Evolutionary conservation across 2,888 invertebrate genomes (phyloP).

Genomic region (Hirtodrosophila duncani): DNA sequence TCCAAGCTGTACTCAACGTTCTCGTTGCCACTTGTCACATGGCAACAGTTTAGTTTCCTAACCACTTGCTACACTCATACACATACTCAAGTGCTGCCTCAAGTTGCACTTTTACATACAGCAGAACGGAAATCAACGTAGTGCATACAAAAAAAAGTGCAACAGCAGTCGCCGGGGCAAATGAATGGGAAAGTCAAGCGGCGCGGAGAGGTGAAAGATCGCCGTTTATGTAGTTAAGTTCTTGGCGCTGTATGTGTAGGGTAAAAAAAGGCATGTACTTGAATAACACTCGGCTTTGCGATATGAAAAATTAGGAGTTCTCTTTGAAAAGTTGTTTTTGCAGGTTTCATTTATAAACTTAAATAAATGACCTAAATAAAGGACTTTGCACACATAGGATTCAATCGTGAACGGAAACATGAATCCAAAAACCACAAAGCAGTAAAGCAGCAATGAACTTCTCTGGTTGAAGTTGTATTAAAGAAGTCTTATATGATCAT

Average conservation of each 20-base stretch:
- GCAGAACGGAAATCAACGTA: conserved; percentile 68
- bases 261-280: conserved; percentile 13
- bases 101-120: conserved; percentile 71
- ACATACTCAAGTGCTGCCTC: conserved; percentile 57
- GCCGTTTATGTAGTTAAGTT: conserved; percentile 55
- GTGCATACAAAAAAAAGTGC: conserved; percentile 62
- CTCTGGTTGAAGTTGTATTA: too few species aligned
- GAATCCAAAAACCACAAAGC: too few species aligned
- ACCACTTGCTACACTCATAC: conserved; percentile 50
- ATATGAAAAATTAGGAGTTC: too few species aligned
- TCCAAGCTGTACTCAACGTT: conserved; percentile 24
- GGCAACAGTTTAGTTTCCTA: conserved; percentile 71
- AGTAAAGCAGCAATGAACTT: too few species aligned
- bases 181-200: conserved; percentile 51
- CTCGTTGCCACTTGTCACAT: conserved; percentile 71
- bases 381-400: too few species aligned
- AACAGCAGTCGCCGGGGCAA: conserved; percentile 62
- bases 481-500: too few species aligned
- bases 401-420: too few species aligned
- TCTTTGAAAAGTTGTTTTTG: too few species aligned
- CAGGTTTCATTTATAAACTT: too few species aligned
- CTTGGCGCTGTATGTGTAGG: conserved; percentile 7
- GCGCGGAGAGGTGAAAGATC: conserved; percentile 25
- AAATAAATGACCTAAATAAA: too few species aligned
- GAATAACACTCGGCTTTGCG: too few species aligned